Conservation (phyloP, 2,888 invertebrate genomes). For the Agrochola circellaris region DNA sequence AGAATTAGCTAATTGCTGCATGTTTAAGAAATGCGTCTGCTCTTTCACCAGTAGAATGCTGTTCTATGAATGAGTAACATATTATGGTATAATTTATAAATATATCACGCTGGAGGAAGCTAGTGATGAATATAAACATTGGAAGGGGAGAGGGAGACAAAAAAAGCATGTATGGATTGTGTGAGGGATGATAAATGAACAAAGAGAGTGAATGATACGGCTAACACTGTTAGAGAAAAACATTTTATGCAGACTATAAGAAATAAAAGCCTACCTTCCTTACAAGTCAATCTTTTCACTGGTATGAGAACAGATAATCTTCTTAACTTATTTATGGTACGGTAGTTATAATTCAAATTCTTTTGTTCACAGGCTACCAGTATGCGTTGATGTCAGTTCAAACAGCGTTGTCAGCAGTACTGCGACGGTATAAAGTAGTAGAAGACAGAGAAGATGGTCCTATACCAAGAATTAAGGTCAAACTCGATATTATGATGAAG, state of each 20-base stretch:
- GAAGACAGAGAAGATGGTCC: conserved; percentile 74
- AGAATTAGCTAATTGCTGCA: too few species aligned
- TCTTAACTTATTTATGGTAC: not conserved
- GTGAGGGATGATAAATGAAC: not conserved
- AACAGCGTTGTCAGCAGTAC: conserved; percentile 75
- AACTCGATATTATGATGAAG: conserved; percentile 87
- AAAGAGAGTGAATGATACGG: not conserved
- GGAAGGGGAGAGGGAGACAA: not conserved
- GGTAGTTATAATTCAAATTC: not conserved
- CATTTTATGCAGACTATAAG: too few species aligned
- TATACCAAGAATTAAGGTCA: conserved; percentile 79
- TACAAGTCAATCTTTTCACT: not conserved
- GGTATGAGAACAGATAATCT: not conserved
- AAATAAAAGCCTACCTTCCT: not conserved
- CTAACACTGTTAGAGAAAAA: not conserved
- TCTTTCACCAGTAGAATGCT: too few species aligned
- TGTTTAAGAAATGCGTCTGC: too few species aligned
- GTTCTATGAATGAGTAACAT: too few species aligned
- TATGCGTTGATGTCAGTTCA: conserved; percentile 87
- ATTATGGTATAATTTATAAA: too few species aligned
- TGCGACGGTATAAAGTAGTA: conserved; percentile 77
- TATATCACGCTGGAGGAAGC: too few species aligned
- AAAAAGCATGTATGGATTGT: not conserved
- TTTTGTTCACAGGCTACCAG: conserved; percentile 80
- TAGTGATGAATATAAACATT: too few species aligned